Evolutionary conservation across 2,797 vertebrate species (phyloP), one percentile per base, ranked within the genome.

Genomic region (Merluccius polli): DNA sequence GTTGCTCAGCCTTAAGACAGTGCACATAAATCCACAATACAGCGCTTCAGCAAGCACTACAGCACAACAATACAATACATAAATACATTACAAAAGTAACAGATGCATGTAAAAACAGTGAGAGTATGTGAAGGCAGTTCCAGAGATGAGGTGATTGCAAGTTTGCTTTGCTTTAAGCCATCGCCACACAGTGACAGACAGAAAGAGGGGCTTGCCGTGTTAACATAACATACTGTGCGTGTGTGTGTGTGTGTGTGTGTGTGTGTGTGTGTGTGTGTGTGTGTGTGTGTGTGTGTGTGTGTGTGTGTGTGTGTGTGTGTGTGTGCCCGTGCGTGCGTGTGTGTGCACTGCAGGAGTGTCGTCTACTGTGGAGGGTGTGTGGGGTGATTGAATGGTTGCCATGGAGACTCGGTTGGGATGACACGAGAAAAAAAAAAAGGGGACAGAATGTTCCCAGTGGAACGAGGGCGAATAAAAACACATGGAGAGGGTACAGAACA

Each of bases 331-430:
- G 48, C 24, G 48, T 59, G 5, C 24, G 48, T 59, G 48, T 59
- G 48, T 52, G 48, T 52, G 48, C n/a, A n/a, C n/a, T n/a, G n/a
- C n/a, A n/a, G n/a, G 41, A 15, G 41, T 44, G 15, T 32, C 32
- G 70, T 4, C 8, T 35, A 44, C 63, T 48, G 44, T 75, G 33
- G 63, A 76, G 75, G 75, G 16, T 70, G 52, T n/a, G n/a, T n/a
- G 24, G 80, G 70, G 78, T 85, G 80, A 83, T 74, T 78, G 67
- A 87, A 69, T 16, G 33, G 86, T 90, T 89, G 77, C 88, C 79
- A 87, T 90, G 84, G 87, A 79, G 77, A 91, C 80, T 73, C 70
- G 71, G 31, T 67, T 44, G 30, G 27, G 44, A 36, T 48, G 35
- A 70, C 75, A 70, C 9, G 31, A 38, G 24, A 29, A n/a, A n/a